Evolutionary conservation across 2,888 invertebrate genomes (phyloP), one percentile per base, ranked within the genome.

Genomic region (Eueremaeus valkanovi): DNA sequence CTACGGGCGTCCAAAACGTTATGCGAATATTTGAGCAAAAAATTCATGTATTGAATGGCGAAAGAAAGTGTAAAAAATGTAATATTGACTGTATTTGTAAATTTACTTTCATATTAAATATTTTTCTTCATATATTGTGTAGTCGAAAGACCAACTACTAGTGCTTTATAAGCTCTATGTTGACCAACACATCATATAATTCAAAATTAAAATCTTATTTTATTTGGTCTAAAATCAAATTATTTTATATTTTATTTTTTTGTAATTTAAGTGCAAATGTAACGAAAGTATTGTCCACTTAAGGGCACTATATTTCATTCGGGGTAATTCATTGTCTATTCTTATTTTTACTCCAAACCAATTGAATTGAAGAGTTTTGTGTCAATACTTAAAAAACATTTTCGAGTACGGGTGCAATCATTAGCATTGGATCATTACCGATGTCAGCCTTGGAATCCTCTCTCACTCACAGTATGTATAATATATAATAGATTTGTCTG

Each of bases 1-100:
- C 68, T 36, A 18, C 29, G 68, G 68, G 16, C 29, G 36, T 9
- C n/a, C 24, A 40, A 36, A 31, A 68, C 36, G 68, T 68, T 68
- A 68, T 68, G 68, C 31, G 68, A 68, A 40, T 68, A 68, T 68
- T 68, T 68, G 36, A 40, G n/a, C 11, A 27, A 55, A 36, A 63
- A 63, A 63, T 63, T 63, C 63, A 63, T 63, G 63, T 63, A 63
- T 13, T 63, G 63, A 63, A 63, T 27, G 24, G 58, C 18, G 31
- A 58, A 21, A 49, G 21, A 55, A 55, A 27, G 55, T 36, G 36
- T 24, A 13, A 11, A 27, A 63, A 29, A 29, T 63, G 13, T 63
- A 63, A 63, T 63, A 63, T 63, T 63, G 33, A 63, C 63, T 63
- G 11, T 63, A n/a, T 63, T 63, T 33, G 63, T 63, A 29, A 31